A percentile compares a stretch with the other conserved stretches of the same genome.
Evolutionary conservation across 2,888 invertebrate species (phyloP).

Genomic region (Pediacus dermestoides): DNA sequence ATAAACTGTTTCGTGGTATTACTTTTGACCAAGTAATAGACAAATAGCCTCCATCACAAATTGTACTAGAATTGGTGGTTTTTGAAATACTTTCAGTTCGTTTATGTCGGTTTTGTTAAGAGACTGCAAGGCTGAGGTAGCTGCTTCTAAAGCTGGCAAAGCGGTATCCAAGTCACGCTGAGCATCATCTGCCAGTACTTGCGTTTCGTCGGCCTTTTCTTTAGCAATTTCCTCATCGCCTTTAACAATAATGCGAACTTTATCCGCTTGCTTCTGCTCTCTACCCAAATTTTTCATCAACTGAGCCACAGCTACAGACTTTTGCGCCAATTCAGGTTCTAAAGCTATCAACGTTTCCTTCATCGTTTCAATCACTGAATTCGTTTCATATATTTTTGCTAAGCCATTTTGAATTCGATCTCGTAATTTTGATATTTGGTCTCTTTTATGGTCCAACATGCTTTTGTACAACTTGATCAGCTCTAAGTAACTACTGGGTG

Average conservation of each 20-base stretch:
- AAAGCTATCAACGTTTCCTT: constrained; percentile 76
- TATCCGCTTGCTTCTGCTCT: constrained; percentile 78
- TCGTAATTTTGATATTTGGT: constrained; percentile 62
- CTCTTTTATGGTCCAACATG: constrained; percentile 67
- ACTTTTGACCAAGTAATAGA: constrained; percentile 78
- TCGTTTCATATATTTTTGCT: constrained; percentile 77
- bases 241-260: constrained; percentile 73
- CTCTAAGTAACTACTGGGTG: constrained; percentile 87
- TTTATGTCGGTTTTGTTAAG: constrained; percentile 88
- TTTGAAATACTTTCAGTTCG: constrained; percentile 83
- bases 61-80: constrained; percentile 80
- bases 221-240: constrained; percentile 82
- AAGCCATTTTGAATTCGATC: constrained; percentile 74
- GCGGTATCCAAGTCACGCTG: constrained; percentile 81
- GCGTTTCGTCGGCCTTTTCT: constrained; percentile 82
- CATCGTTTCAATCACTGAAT: constrained; percentile 79
- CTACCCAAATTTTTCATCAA: constrained; percentile 72
- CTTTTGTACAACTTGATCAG: constrained; percentile 73
- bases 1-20: constrained; percentile 24
- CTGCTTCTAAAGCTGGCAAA: constrained; percentile 80
- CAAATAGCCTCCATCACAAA: constrained; percentile 93
- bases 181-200: constrained; percentile 79
- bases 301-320: constrained; percentile 70
- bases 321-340: constrained; percentile 75
- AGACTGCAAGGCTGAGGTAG: constrained; percentile 77